These are phyloP conservation scores for Drosophila yakuba DNA, from an alignment of 1,140 invertebrate species.

Conservation along the genomic window DNA sequence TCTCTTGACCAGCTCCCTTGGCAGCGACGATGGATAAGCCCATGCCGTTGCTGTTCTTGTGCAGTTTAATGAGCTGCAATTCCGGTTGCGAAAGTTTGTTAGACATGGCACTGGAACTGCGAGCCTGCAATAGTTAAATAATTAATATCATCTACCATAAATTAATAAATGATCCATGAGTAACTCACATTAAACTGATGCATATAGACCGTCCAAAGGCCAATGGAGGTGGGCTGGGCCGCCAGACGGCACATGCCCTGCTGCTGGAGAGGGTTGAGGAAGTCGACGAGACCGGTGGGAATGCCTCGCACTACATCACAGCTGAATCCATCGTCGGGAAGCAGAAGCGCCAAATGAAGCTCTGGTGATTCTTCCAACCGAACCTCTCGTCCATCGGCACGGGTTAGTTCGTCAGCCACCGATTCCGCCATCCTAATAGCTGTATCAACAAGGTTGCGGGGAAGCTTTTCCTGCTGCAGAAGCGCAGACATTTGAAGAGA, in stretches of 20 bases:
- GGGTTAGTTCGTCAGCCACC: constrained; percentile 95
- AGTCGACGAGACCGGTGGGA: constrained; percentile 96
- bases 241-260: constrained; percentile 95
- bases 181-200: constrained; percentile 86
- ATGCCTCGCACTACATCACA: constrained; percentile 97
- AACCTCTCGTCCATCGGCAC: constrained; percentile 95
- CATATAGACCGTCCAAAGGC: constrained; percentile 98
- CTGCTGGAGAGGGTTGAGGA: constrained; percentile 94
- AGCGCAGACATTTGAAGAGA: constrained; percentile 96
- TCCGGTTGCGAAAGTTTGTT: constrained; percentile 86
- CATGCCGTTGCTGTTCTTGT: constrained; percentile 96
- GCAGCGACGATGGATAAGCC: constrained; percentile 97
- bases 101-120: constrained; percentile 87
- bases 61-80: constrained; percentile 93
- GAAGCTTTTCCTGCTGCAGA: constrained; percentile 89
- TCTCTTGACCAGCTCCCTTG: constrained; percentile 89
- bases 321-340: constrained; percentile 99
- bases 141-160: background rate
- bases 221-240: constrained; percentile 94
- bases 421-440: constrained; percentile 93
- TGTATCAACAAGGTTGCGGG: constrained; percentile 87
- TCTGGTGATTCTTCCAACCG: constrained; percentile 92
- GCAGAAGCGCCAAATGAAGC: constrained; percentile 94
- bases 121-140: constrained; percentile 84
- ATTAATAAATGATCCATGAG: background rate